Conservation (phyloP, 2,113 vertebrate genomes). For the Cheilinus undulatus region DNA sequence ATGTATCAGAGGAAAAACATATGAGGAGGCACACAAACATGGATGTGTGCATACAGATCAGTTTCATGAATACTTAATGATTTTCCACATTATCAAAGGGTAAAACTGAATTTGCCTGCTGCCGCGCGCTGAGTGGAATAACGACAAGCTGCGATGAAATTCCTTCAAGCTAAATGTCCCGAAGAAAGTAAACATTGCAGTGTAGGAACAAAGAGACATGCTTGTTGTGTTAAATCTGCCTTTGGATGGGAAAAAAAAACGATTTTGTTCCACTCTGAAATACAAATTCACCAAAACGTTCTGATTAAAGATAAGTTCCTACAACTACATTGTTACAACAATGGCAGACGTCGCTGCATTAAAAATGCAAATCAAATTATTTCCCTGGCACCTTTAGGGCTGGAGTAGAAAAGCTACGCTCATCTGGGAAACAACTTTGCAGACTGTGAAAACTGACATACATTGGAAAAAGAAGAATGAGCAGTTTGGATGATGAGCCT, state of each 20-base stretch:
- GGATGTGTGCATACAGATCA: slow-evolving; percentile 57
- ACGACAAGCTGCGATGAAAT: slow-evolving; percentile 75
- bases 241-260: slow-evolving; percentile 14
- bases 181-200: slow-evolving; percentile 59
- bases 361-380: slow-evolving; percentile 19
- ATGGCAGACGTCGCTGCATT: not conserved
- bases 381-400: not conserved
- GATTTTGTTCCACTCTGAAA: not conserved
- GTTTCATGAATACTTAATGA: slow-evolving; percentile 80
- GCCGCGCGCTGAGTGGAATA: slow-evolving; percentile 69
- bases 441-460: slow-evolving; percentile 56
- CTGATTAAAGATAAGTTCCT: slow-evolving; percentile 11
- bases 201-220: slow-evolving; percentile 48
- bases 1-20: slow-evolving; percentile 37
- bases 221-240: slow-evolving; percentile 11
- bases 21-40: slow-evolving; percentile 49
- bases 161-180: slow-evolving; percentile 54
- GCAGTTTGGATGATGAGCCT: slow-evolving; percentile 7
- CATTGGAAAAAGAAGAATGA: slow-evolving; percentile 50
- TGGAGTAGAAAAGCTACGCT: not conserved
- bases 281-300: slow-evolving; percentile 7
- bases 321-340: not conserved
- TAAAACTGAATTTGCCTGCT: slow-evolving; percentile 76
- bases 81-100: slow-evolving; percentile 78
- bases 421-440: slow-evolving; percentile 36